These are phyloP conservation scores for Caiman crocodilus DNA, from an alignment of 2,797 vertebrate species.

Conservation along the genomic window DNA sequence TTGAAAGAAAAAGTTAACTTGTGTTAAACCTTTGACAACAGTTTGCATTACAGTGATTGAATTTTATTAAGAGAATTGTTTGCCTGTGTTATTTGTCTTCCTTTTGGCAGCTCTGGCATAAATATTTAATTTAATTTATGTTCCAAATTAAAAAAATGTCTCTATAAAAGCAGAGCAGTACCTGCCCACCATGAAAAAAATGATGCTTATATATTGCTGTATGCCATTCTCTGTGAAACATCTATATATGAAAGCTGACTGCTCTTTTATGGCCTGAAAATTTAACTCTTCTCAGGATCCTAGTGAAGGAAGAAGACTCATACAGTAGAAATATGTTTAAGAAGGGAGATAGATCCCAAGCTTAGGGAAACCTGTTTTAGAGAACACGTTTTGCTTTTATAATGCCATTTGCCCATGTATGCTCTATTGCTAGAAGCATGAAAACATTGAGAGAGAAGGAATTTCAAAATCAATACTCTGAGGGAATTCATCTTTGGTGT, in stretches of 20 bases:
- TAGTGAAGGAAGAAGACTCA: background rate
- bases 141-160: conserved; percentile 62
- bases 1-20: conserved; percentile 72
- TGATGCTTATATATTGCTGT: conserved; percentile 8
- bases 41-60: conserved; percentile 72
- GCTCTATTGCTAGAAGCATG: background rate
- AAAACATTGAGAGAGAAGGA: background rate
- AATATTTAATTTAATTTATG: conserved; percentile 82
- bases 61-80: conserved; percentile 77
- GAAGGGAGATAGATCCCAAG: background rate
- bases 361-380: background rate
- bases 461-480: background rate
- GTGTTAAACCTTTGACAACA: conserved; percentile 73
- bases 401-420: background rate
- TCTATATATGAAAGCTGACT: conserved; percentile 17
- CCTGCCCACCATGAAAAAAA: conserved; percentile 42
- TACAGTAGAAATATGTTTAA: background rate
- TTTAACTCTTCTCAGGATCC: conserved; percentile 45
- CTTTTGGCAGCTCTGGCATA: conserved; percentile 71
- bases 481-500: rapidly evolving
- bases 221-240: conserved; percentile 26
- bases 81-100: conserved; percentile 72
- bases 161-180: conserved; percentile 50
- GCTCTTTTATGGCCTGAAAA: background rate
- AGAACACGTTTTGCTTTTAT: background rate